These are phyloP conservation scores for Armadillidium nasatum DNA, from an alignment of 1,140 invertebrate genomes.

Conservation along the genomic window DNA sequence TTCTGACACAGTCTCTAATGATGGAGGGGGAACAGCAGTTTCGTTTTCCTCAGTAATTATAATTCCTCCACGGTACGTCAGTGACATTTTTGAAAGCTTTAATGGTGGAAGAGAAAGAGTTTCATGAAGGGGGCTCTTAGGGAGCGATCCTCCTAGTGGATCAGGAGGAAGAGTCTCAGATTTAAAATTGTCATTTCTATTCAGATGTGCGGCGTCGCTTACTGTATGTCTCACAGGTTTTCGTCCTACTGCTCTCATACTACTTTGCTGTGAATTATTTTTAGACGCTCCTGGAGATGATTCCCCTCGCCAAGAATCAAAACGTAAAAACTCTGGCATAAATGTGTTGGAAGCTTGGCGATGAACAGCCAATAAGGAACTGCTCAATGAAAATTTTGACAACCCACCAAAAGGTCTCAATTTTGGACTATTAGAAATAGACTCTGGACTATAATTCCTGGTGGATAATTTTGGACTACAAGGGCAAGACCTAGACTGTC, in stretches of 20 bases:
- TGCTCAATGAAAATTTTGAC: constrained; percentile 40
- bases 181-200: constrained; percentile 21
- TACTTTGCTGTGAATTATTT: constrained; percentile 38
- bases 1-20: neutral
- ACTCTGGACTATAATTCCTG: constrained; percentile 38
- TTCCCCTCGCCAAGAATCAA: constrained; percentile 33
- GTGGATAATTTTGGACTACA: constrained; percentile 40
- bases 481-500: constrained; percentile 41
- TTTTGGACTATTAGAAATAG: constrained; percentile 31
- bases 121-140: constrained; percentile 30
- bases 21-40: neutral
- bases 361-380: constrained; percentile 41
- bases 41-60: constrained; percentile 33
- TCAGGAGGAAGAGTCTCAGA: constrained; percentile 13
- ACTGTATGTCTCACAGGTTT: constrained; percentile 13
- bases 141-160: constrained; percentile 7
- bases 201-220: constrained; percentile 31
- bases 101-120: constrained; percentile 40
- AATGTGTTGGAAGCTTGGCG: constrained; percentile 42
- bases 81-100: constrained; percentile 38
- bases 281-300: constrained; percentile 33
- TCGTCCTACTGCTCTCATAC: constrained; percentile 29
- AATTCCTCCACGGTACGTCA: constrained; percentile 35
- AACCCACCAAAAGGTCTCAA: constrained; percentile 32
- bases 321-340: constrained; percentile 33